Evolutionary conservation across 1,140 invertebrate species (phyloP), one percentile per base, ranked within the genome.

Genomic region (Aphidius gifuensis): DNA sequence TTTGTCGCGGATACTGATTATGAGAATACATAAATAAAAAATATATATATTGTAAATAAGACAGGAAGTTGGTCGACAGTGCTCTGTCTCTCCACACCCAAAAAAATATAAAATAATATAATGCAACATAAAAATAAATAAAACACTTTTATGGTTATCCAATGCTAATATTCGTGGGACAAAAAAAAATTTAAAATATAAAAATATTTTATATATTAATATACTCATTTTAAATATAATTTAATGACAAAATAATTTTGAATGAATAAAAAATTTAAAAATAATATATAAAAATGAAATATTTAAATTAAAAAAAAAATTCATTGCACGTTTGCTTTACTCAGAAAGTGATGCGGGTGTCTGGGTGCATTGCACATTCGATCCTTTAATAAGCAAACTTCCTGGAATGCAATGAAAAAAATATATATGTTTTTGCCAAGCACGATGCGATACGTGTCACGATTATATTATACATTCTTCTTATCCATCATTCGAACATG

Each of bases 391-490:
- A 68, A 68, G 66, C 64, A 57, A 67, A 68, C 62, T 76, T 76
- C 74, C 66, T 60, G 62, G 74, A 76, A 76, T 68, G 67, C 68
- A 68, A 71, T 72, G 73, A 69, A 76, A 74, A 74, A 76, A 32
- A 32, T 32, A 32, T 32, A 32, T 73, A 76, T 75, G 69, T 72
- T 73, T 74, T 73, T 70, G 72, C 70, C 23, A 74, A 69, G 68
- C 73, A 74, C 70, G 74, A 32, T 69, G 69, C 66, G 66, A 65
- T 71, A 76, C 74, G 74, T 76, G 74, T 75, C 66, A 68, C 73
- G 74, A 75, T 75, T 76, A 69, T 69, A 70, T 76, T 75, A 76
- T 74, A 73, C 64, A 54, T 46, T 48, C 38, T 32, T 32, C 23
- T 32, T 32, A 32, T 42, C 43, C 49, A 47, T 32, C 23, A 32